Evolutionary conservation across 1,140 invertebrate genomes (phyloP), one percentile per base, ranked within the genome.

Genomic region (Propsilocerus akamusi): DNA sequence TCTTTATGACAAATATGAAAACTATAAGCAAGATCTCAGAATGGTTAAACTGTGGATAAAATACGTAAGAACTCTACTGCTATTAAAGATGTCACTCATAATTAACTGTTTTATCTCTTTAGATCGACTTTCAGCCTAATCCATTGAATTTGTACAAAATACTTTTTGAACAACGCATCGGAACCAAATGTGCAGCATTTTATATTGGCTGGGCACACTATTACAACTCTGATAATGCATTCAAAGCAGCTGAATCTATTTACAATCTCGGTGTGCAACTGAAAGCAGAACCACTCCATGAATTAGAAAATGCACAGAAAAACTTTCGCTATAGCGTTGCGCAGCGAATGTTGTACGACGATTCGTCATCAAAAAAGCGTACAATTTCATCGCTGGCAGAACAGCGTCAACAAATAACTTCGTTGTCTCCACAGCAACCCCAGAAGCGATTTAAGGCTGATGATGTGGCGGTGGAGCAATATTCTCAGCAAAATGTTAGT

Each of bases 1-100:
- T 20, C 68, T 74, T 53, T 92, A 88, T 69, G 86, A 86, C 64
- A 79, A 83, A 66, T 77, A 84, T 62, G 69, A 75, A 22, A 74
- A 75, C 55, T 94, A 94, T 62, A 77, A 74, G 58, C 85, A 93
- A 71, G 89, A 95, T 65, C 67, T 75, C 41, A 73, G 89, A 65
- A 82, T 83, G 62, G 76, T 91, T 53, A 78, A 85, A 57, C 66
- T 91, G 22, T 89, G 87, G 81, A 82, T 93, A 17, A 92, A 91
- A 76, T 91, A 86, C 76, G 87, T 92, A 72, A 78, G 81, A 72
- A 41, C 46, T 49, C 22, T 17, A 17, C n/a, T 30, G 4, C 25
- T n/a, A 7, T 50, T 11, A 17, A 46, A 17, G 14, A 32, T 30
- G 23, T 12, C 28, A 7, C n/a, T 12, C 32, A 25, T 14, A 17